Conservation (phyloP, 1,140 invertebrate genomes). For the Trypoxylus dichotomus region DNA sequence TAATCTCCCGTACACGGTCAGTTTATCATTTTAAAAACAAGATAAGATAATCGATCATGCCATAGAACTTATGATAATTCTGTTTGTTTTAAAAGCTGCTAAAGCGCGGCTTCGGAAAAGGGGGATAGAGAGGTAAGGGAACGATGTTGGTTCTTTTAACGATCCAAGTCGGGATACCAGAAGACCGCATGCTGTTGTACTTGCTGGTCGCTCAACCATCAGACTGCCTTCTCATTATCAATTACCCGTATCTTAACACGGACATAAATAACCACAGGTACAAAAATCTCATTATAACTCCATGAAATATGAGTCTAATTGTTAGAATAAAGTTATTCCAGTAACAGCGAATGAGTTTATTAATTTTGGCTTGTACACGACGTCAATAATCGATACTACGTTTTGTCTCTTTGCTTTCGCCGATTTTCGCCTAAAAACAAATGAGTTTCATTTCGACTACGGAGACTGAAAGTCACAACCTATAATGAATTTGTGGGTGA, state of each 20-base stretch:
- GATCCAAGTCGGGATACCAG: constrained; percentile 26
- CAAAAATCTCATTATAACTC: constrained; percentile 46
- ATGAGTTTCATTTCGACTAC: neutral
- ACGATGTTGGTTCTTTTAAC: constrained; percentile 26
- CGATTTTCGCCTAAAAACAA: neutral
- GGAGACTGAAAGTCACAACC: neutral
- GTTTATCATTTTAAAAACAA: constrained; percentile 31
- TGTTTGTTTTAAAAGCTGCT: constrained; percentile 29
- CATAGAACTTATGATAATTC: constrained; percentile 32
- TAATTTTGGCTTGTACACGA: constrained; percentile 1
- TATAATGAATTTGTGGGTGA: constrained; percentile 18
- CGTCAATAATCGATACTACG: neutral
- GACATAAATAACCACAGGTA: constrained; percentile 46
- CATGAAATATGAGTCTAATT: constrained; percentile 48
- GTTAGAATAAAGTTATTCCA: constrained; percentile 40
- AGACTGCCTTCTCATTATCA: constrained; percentile 44
- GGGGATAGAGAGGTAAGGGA: neutral
- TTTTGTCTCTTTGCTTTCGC: neutral
- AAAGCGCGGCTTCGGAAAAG: neutral
- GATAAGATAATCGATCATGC: constrained; percentile 33
- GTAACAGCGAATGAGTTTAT: constrained; percentile 34
- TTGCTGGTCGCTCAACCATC: constrained; percentile 32
- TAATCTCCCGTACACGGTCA: constrained; percentile 33
- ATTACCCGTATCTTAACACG: constrained; percentile 47
- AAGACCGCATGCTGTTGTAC: constrained; percentile 33